A percentile compares a stretch with the other conserved stretches of the same genome.
phyloP scores from a whole-genome alignment of 2,797 vertebrate species.

The Hydrophis major region DNA sequence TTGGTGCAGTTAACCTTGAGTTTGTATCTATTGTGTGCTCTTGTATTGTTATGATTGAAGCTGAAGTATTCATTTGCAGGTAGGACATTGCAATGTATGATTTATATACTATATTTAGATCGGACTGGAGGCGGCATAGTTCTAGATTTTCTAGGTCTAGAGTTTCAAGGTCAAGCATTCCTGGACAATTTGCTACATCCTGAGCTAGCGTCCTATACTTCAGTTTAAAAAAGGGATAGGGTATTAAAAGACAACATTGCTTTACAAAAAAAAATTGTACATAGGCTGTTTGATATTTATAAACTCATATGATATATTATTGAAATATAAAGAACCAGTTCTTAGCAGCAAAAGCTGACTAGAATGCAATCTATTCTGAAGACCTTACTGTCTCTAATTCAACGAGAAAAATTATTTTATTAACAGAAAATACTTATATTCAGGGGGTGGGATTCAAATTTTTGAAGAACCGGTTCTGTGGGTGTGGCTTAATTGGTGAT shows the following conservation, averaged over 20 bases:
- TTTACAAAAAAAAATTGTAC: background rate
- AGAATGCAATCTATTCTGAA: background rate
- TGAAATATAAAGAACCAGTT: background rate
- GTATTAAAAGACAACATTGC: background rate
- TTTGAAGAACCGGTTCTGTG: no score
- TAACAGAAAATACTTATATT: background rate
- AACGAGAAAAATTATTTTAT: background rate
- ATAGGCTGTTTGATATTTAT: background rate
- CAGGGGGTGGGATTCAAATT: background rate
- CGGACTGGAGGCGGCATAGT: no score
- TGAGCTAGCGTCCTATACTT: background rate
- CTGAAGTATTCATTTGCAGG: no score
- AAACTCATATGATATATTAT: background rate
- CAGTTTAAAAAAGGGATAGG: no score
- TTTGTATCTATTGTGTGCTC: no score
- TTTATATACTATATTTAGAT: no score
- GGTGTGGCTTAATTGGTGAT: no score
- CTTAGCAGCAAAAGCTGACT: background rate
- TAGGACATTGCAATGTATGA: no score
- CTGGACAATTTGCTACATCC: background rate
- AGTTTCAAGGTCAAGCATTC: no score
- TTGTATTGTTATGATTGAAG: no score
- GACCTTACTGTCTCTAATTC: background rate
- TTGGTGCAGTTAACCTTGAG: no score
- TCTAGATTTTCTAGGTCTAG: no score